Evolutionary conservation across 2,888 invertebrate species (phyloP), one percentile per base, ranked within the genome.

Genomic region (Synanthedon andrenaeformis): DNA sequence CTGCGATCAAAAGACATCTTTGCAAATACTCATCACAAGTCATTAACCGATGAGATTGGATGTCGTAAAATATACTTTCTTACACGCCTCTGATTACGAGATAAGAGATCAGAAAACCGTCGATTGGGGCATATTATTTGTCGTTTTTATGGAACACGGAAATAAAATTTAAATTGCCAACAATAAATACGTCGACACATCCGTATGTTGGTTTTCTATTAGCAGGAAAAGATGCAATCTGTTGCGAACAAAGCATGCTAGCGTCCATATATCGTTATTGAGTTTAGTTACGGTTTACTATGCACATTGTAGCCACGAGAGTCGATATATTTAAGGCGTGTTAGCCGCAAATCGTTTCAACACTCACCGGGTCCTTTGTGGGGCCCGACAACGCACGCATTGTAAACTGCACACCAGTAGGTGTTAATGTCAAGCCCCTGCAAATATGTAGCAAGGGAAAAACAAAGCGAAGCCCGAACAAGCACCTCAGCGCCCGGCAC

Each of bases 171-270:
- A 45, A 45, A 45, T 45, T 13, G 45, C 14, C n/a, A 12, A n/a
- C 45, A 13, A 45, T 45, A 45, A 45, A 45, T 45, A 45, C n/a
- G 14, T 45, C 45, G 45, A 45, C 14, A 45, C 45, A 13, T 45
- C 45, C 13, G 8, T 13, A 45, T 14, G 45, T 3, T 45, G 45
- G 13, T 45, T 68, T 76, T 74, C 74, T 76, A 76, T 76, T 75
- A 76, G 74, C 69, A 71, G 74, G 75, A 72, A 74, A 71, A 75
- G 77, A 78, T 77, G 75, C 69, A 70, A 79, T 79, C 73, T 70
- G 54, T 53, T 52, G 51, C 56, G 64, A 73, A 79, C 79, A 79
- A 78, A 79, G 79, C 74, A 42, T 56, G 54, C 57, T 57, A 61
- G 59, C 64, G 59, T 54, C 76, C 74, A 72, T 79, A 78, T 76